A percentile compares a stretch with the other conserved stretches of the same genome.
phyloP scores from a whole-genome alignment of 2,113 vertebrate genomes.

The Gallinago media region DNA sequence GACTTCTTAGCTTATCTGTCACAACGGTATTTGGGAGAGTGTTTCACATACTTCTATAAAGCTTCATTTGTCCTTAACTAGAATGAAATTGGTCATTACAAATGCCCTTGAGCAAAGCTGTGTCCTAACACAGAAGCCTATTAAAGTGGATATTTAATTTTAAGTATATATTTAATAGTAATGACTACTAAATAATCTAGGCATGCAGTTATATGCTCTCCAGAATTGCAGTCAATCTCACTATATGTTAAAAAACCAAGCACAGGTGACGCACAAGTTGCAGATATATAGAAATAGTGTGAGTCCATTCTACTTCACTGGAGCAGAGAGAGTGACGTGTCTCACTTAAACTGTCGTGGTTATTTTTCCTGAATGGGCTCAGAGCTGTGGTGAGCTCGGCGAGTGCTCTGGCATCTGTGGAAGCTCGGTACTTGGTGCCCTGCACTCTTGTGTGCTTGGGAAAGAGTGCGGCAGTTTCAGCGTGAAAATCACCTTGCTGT shows the following conservation, averaged over 20 bases:
- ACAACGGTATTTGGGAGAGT: neutral
- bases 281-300: neutral
- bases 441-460: accelerated
- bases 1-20: neutral
- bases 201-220: neutral
- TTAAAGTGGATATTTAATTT: neutral
- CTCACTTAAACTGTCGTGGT: neutral
- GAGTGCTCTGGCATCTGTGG: neutral
- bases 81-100: neutral
- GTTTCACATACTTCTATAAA: neutral
- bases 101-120: neutral
- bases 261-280: neutral
- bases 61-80: neutral
- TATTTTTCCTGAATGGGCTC: neutral
- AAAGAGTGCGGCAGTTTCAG: accelerated
- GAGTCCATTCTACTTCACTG: neutral
- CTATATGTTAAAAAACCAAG: accelerated
- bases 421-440: accelerated
- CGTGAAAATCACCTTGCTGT: neutral
- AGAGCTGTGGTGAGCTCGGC: neutral
- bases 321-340: neutral
- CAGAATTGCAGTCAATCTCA: neutral
- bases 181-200: neutral
- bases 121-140: neutral
- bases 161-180: neutral